These are phyloP conservation scores for Latrodectus geometricus DNA, from an alignment of 1,140 invertebrate genomes.

Conservation along the genomic window DNA sequence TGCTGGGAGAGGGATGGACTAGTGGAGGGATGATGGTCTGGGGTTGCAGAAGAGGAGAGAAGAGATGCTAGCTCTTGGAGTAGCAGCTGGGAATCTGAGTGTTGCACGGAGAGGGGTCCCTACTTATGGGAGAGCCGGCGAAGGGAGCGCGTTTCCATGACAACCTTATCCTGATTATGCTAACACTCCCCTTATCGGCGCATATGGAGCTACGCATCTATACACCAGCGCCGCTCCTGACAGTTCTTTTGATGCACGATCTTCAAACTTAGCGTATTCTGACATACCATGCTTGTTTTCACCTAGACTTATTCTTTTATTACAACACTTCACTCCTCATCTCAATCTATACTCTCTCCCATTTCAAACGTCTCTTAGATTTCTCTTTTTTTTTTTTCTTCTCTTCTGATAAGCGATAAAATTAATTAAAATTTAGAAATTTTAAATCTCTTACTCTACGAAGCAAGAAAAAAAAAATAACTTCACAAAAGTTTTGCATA, in stretches of 20 bases:
- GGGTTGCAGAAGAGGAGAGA: constrained; percentile 3
- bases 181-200: constrained; percentile 56
- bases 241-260: constrained; percentile 43
- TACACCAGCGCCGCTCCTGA: constrained; percentile 18
- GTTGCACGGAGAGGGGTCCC: constrained; percentile 4
- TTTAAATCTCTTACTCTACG: too few relatives aligned
- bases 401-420: too few relatives aligned
- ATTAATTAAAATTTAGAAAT: too few relatives aligned
- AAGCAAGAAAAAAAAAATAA: too few relatives aligned
- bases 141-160: constrained; percentile 41
- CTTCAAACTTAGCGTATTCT: constrained; percentile 7
- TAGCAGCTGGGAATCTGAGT: constrained; percentile 45
- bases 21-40: too few relatives aligned
- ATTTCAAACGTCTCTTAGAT: too few relatives aligned
- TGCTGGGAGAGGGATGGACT: too few relatives aligned
- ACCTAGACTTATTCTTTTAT: constrained; percentile 39
- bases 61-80: constrained; percentile 49
- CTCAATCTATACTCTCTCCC: too few relatives aligned
- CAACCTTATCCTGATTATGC: constrained; percentile 59
- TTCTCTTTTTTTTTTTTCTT: too few relatives aligned
- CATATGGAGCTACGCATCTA: constrained; percentile 32
- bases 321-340: constrained; percentile 5
- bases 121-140: constrained; percentile 53
- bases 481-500: too few relatives aligned
- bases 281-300: constrained; percentile 43